A percentile compares a stretch with the other conserved stretches of the same genome.
phyloP scores from a whole-genome alignment of 2,797 vertebrate genomes.

The Ateles fusciceps region DNA sequence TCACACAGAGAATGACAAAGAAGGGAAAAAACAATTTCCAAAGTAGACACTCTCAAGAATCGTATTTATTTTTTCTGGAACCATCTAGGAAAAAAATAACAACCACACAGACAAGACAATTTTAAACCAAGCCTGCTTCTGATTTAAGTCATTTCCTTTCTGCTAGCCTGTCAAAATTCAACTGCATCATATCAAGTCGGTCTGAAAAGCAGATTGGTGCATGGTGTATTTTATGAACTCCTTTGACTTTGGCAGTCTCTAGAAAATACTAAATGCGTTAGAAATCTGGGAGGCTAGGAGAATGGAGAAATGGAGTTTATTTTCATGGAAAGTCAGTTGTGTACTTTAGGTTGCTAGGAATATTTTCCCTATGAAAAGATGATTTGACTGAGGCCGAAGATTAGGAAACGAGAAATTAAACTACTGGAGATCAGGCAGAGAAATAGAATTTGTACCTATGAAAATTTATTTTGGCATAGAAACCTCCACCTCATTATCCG shows the following conservation, averaged over 20 bases:
- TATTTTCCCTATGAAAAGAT: slow-evolving; percentile 47
- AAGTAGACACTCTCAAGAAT: slow-evolving; percentile 36
- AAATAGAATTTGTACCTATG: background rate
- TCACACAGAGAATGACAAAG: slow-evolving; percentile 31
- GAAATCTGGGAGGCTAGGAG: background rate
- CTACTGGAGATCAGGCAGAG: background rate
- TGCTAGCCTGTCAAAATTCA: slow-evolving; percentile 37
- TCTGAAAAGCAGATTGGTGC: slow-evolving; percentile 7
- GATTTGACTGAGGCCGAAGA: slow-evolving; percentile 1
- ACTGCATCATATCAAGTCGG: background rate
- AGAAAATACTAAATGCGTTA: slow-evolving; percentile 43
- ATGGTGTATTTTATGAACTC: background rate
- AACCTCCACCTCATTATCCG: background rate
- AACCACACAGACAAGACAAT: slow-evolving; percentile 35
- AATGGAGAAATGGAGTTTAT: slow-evolving; percentile 17
- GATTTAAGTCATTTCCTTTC: slow-evolving; percentile 54
- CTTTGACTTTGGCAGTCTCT: background rate
- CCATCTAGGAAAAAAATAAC: slow-evolving; percentile 32
- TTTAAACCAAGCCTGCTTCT: slow-evolving; percentile 57
- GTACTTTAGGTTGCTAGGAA: background rate
- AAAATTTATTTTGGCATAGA: slow-evolving; percentile 34
- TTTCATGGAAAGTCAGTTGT: slow-evolving; percentile 39
- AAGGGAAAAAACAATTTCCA: slow-evolving; percentile 48
- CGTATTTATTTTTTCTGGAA: slow-evolving; percentile 61
- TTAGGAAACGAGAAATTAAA: background rate